Evolutionary conservation across 2,113 vertebrate genomes (phyloP).

Genomic region (Smithornis capensis): DNA sequence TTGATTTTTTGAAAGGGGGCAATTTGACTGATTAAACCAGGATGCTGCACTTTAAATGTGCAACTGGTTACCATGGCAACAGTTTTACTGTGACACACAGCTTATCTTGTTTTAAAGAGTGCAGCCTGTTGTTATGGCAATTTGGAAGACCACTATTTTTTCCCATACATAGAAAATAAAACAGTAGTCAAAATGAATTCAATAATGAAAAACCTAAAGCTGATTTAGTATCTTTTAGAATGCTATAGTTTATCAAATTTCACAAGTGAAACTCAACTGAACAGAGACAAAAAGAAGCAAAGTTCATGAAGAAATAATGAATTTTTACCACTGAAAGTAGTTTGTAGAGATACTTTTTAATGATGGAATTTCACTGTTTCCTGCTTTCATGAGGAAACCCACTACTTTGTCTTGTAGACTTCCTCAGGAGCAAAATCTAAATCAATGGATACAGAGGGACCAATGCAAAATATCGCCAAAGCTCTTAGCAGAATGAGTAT

Average conservation of each 20-base stretch:
- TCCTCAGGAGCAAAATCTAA: not conserved
- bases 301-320: not conserved
- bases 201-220: not conserved
- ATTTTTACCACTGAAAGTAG: not conserved
- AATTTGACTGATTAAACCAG: slow-evolving; percentile 71
- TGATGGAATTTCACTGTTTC: not conserved
- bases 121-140: slow-evolving; percentile 74
- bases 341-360: not conserved
- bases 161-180: not conserved
- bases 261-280: not conserved
- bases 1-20: slow-evolving; percentile 41
- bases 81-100: slow-evolving; percentile 69
- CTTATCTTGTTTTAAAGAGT: slow-evolving; percentile 68
- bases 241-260: not conserved
- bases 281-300: not conserved
- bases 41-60: slow-evolving; percentile 67
- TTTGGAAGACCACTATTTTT: slow-evolving; percentile 44
- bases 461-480: not conserved
- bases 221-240: not conserved
- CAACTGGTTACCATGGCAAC: slow-evolving; percentile 71
- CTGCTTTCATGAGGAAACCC: not conserved
- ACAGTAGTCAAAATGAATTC: not conserved
- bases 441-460: not conserved
- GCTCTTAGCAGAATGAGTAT: not conserved
- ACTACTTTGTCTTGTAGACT: not conserved